Conservation (phyloP, 2,888 invertebrate species). For the Atrina japonica region DNA sequence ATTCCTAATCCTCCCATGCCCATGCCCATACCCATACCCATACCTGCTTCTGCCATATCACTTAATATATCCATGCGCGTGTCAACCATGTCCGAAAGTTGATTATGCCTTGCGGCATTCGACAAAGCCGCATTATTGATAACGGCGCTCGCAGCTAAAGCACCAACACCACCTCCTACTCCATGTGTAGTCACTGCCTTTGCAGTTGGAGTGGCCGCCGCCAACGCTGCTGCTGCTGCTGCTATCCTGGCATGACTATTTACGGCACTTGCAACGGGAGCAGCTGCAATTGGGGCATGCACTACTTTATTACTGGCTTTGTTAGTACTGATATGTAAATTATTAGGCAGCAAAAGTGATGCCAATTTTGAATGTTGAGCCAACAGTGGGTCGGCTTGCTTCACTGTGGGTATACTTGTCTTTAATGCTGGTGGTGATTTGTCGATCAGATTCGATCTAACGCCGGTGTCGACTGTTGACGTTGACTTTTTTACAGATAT, state of each 20-base stretch:
- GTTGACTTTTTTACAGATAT: background rate
- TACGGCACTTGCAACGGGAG: background rate
- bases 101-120: constrained; percentile 26
- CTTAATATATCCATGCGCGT: constrained; percentile 29
- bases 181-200: background rate
- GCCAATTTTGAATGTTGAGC: too few species aligned
- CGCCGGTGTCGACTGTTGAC: background rate
- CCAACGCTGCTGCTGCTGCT: background rate
- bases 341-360: too few species aligned
- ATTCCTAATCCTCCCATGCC: constrained; percentile 10
- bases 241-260: too few species aligned
- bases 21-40: constrained; percentile 12
- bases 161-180: constrained; percentile 1
- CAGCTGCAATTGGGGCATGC: background rate
- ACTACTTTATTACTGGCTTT: background rate
- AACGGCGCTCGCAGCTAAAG: constrained; percentile 45
- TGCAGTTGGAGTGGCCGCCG: background rate
- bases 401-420: too few species aligned
- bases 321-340: too few species aligned
- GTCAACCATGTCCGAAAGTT: constrained; percentile 21
- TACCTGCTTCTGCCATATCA: constrained; percentile 25
- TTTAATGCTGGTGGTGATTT: background rate
- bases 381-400: too few species aligned
- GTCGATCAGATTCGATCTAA: background rate
- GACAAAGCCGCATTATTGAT: constrained; percentile 47